These are phyloP conservation scores for Leptothorax acervorum DNA, from an alignment of 2,888 invertebrate species.

Conservation along the genomic window DNA sequence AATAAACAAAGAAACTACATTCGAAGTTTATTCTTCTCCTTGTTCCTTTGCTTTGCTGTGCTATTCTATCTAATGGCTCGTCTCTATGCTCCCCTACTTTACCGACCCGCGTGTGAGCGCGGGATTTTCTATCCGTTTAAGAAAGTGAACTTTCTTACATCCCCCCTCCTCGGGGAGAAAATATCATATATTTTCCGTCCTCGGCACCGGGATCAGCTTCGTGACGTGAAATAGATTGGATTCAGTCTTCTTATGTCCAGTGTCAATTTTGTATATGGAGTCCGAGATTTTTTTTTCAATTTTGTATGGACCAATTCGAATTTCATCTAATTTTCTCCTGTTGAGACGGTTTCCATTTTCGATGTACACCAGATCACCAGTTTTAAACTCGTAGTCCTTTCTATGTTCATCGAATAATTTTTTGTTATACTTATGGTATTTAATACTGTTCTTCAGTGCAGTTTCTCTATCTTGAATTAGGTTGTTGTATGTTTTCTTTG, in stretches of 20 bases:
- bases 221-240: background rate
- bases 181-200: no score
- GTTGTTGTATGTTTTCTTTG: background rate
- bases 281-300: conserved; percentile 22
- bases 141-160: no score
- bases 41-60: no score
- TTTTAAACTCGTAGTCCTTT: background rate
- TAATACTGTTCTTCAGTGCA: background rate
- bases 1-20: no score
- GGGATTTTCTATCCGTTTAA: no score
- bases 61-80: no score
- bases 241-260: background rate
- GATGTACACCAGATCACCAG: background rate
- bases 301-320: background rate
- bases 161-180: no score
- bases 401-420: background rate
- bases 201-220: background rate
- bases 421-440: background rate
- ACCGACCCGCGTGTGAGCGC: no score
- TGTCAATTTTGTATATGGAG: conserved; percentile 5
- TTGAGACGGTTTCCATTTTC: background rate
- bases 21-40: no score
- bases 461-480: background rate
- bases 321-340: background rate
- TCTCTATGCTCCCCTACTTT: no score